Evolutionary conservation across 2,113 vertebrate genomes (phyloP), one percentile per base, ranked within the genome.

Genomic region (Phrynocephalus versicolor): DNA sequence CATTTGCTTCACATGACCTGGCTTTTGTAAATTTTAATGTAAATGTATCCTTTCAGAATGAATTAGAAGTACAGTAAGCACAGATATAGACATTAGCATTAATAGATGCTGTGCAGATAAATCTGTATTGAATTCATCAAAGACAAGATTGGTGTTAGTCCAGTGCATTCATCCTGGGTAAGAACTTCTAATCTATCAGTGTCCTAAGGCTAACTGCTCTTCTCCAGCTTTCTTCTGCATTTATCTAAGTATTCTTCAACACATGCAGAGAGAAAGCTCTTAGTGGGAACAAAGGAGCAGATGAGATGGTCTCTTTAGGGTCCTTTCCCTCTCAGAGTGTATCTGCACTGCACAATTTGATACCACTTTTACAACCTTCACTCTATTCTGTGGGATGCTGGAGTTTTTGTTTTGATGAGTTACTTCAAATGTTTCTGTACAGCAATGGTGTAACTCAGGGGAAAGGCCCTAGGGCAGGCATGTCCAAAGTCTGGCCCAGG

Each of bases 1-100:
- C 77, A 92, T 88, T 35, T 89, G 84, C 65, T 86, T 85, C 73
- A 89, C 84, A 85, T 91, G 88, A 90, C 89, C 85, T 88, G 37
- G 37, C 23, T 87, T 93, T 88, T 91, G 27, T 89, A 88, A 91
- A 2, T 93, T 82, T 84, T 90, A 93, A 94, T 93, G 88, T 92
- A 91, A 91, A 85, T 58, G 86, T 91, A 89, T 89, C 88, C 86
- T 87, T 90, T 80, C 85, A 82, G 87, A 84, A 72, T 88, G 81
- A 92, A 92, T 92, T 92, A 93, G 83, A 82, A 89, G 21, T 88
- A 92, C 82, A 77, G 71, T 88, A 88, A 88, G 74, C 79, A 86
- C 82, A 84, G 81, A 90, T 90, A 87, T 90, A 89, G 74, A 81
- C 71, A 87, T 92, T 94, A 91, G 71, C 30, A 76, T 57, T 77